Conservation (phyloP, 2,888 invertebrate species). For the Eristalis pertinax region DNA sequence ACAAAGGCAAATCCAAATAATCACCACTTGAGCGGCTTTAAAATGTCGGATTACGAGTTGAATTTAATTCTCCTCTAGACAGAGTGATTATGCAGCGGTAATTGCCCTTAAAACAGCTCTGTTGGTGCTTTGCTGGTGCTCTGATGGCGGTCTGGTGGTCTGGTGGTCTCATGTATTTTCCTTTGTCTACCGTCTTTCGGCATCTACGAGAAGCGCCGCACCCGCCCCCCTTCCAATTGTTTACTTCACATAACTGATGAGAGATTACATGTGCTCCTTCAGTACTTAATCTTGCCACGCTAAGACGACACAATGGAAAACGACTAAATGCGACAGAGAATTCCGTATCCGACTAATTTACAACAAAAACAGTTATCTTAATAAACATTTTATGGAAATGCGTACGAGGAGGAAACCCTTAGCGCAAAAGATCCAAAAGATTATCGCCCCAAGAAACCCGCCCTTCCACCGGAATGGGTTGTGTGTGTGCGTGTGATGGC, state of each 20-base stretch:
- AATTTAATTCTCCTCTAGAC: slow-evolving; percentile 47
- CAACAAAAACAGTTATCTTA: slow-evolving; percentile 77
- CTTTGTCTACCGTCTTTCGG: slow-evolving; percentile 36
- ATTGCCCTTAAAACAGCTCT: slow-evolving; percentile 59
- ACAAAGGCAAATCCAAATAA: slow-evolving; percentile 14
- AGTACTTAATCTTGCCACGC: slow-evolving; percentile 67
- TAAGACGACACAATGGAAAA: slow-evolving; percentile 56
- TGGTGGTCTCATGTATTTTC: background rate
- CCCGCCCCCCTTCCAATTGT: slow-evolving; percentile 21
- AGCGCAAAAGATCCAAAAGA: slow-evolving; percentile 65
- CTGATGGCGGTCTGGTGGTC: background rate
- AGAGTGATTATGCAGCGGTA: slow-evolving; percentile 58
- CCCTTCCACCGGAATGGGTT: slow-evolving; percentile 48
- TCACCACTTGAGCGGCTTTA: slow-evolving; percentile 36
- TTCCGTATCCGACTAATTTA: slow-evolving; percentile 72
- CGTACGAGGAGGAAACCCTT: slow-evolving; percentile 39
- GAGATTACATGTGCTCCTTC: slow-evolving; percentile 68
- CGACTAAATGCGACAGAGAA: slow-evolving; percentile 48
- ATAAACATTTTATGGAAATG: slow-evolving; percentile 78
- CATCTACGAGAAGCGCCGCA: background rate
- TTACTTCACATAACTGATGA: slow-evolving; percentile 48
- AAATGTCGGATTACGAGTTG: slow-evolving; percentile 40
- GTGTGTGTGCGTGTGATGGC: slow-evolving; percentile 1
- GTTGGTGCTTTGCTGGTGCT: background rate
- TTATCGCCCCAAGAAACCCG: slow-evolving; percentile 69